These are phyloP conservation scores for Prosopocoilus inquinatus DNA, from an alignment of 2,888 invertebrate genomes.

Conservation along the genomic window DNA sequence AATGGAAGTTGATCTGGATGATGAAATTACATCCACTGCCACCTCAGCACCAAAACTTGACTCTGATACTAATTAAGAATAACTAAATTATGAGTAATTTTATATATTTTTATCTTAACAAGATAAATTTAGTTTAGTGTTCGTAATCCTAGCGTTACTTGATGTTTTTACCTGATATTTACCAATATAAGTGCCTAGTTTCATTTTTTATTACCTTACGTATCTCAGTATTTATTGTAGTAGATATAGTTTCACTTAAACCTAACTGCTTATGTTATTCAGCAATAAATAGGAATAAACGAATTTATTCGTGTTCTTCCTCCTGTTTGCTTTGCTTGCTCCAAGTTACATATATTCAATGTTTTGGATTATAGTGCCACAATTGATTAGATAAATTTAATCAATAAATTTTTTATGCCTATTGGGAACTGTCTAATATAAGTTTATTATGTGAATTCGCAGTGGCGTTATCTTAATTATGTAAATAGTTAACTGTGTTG, in stretches of 20 bases:
- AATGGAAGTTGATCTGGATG: conserved; percentile 28
- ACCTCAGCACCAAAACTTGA: conserved; percentile 9
- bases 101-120: no score
- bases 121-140: conserved; percentile 1
- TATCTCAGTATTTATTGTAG: conserved; percentile 26
- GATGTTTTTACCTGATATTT: conserved; percentile 21
- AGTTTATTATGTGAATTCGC: no score
- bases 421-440: no score
- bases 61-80: conserved; percentile 9
- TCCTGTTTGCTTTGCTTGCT: no score
- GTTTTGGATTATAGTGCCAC: no score
- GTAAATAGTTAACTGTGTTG: no score
- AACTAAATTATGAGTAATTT: neutral
- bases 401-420: no score
- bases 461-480: no score
- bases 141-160: conserved; percentile 16
- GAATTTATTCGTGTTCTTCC: neutral
- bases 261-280: conserved; percentile 14
- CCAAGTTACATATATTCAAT: no score
- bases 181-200: conserved; percentile 28
- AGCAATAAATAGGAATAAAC: conserved; percentile 21
- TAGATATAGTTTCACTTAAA: conserved; percentile 15
- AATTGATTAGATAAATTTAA: no score
- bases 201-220: conserved; percentile 19
- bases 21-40: conserved; percentile 12